Conservation (phyloP, 2,113 vertebrate species). For the Heliornis fulica region DNA sequence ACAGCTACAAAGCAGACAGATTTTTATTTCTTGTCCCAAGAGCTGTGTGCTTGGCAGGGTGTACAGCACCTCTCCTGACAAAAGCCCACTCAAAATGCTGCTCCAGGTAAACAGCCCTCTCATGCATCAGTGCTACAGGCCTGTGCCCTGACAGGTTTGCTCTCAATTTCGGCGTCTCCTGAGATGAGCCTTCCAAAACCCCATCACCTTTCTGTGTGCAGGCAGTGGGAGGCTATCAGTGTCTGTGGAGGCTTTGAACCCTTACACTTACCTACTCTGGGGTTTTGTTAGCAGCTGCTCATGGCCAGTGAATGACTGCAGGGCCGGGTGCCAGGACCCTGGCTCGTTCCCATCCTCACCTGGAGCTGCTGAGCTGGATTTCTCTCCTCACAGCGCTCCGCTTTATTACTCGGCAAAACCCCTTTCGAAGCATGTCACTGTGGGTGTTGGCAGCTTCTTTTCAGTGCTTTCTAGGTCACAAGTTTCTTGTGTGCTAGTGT, state of each 20-base stretch:
- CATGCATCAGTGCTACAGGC: background rate
- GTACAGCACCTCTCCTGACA: background rate
- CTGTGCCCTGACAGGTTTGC: background rate
- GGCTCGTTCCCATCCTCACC: background rate
- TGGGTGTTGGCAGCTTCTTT: background rate
- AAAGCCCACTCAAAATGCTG: background rate
- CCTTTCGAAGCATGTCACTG: background rate
- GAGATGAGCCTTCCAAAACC: background rate
- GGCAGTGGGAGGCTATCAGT: background rate
- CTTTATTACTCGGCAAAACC: background rate
- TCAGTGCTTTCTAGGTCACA: constrained; percentile 24
- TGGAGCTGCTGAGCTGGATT: background rate
- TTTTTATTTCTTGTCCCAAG: background rate
- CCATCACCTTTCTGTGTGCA: background rate
- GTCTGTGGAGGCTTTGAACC: background rate
- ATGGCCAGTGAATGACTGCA: background rate
- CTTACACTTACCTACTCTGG: background rate
- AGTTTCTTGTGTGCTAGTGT: background rate
- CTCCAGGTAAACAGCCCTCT: background rate
- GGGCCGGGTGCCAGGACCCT: background rate
- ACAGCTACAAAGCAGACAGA: background rate
- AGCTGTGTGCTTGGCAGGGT: background rate
- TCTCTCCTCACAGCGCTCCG: background rate
- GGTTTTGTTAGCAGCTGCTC: background rate
- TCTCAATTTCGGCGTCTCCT: rapidly evolving